Evolutionary conservation across 2,888 invertebrate species (phyloP), one percentile per base, ranked within the genome.

Genomic region (Drosophila neotestacea): DNA sequence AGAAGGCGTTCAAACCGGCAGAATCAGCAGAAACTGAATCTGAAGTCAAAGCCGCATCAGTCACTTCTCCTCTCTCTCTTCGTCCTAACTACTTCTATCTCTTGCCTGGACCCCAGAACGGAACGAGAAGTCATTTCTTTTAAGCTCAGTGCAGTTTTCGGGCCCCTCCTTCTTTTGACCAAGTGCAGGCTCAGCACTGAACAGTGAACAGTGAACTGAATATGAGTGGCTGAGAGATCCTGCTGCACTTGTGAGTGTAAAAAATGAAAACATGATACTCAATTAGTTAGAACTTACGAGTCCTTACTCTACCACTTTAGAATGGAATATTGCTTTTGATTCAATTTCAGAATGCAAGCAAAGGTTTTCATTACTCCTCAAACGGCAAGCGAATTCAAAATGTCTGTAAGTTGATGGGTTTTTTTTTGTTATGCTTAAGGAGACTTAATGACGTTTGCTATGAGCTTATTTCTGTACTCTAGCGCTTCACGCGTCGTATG

Each of bases 111-210:
- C 28, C 55, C n/a, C 10, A 28, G 13, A 51, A 30, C 89, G 82
- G 82, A 83, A 83, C 74, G 72, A 86, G 89, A 83, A 83, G 89
- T 84, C 78, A 87, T 83, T 89, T 83, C 89, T 87, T 81, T 83
- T 84, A 77, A 80, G 89, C 85, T 55, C 73, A 64, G 65, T 82
- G 82, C 89, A 83, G 67, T 84, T 84, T 73, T 65, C 65, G 56
- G 64, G 63, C 70, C 73, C 75, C 64, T 69, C 64, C 62, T 41
- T 22, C 22, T 22, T 22, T 42, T 42, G 34, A 4, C 32, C 38
- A 34, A 22, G 4, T 1, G 10, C 13, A 10, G 38, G 39, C 41
- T 16, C 13, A 3, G 51, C 34, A 38, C 38, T 38, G 51, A 51
- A 47, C 27, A 30, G 38, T 34, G 16, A 41, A 58, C 38, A 42